Evolutionary conservation across 2,113 vertebrate species (phyloP).

Genomic region (Psilopsiagon aurifrons): DNA sequence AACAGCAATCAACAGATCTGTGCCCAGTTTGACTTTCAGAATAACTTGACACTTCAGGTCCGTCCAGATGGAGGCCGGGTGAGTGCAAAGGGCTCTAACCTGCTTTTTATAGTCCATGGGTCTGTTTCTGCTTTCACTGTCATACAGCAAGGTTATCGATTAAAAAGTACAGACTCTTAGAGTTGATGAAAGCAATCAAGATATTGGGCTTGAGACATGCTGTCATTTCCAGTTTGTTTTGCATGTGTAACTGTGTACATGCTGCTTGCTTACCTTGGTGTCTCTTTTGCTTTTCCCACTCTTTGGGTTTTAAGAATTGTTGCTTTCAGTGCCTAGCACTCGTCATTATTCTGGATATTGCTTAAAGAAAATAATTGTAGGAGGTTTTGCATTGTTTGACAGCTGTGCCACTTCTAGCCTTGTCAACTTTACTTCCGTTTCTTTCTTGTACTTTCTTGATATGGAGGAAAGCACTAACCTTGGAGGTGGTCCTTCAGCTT

Average conservation of each 20-base stretch:
- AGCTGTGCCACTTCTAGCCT: neutral
- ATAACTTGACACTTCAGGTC: slow-evolving; percentile 56
- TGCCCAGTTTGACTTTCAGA: slow-evolving; percentile 73
- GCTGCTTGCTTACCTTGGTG: neutral
- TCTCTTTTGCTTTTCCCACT: neutral
- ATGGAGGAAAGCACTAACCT: neutral
- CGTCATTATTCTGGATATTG: neutral
- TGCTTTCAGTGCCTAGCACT: neutral
- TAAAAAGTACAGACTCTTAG: neutral
- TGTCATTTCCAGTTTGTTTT: neutral
- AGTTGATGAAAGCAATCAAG: neutral
- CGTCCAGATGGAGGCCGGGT: slow-evolving; percentile 59
- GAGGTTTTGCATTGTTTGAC: neutral
- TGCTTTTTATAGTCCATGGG: neutral
- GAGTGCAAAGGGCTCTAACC: slow-evolving; percentile 18
- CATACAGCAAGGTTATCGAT: neutral
- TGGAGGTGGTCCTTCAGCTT: neutral
- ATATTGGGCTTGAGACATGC: neutral
- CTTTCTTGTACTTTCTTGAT: neutral
- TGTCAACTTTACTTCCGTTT: neutral
- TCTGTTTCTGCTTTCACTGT: neutral
- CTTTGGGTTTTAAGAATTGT: neutral
- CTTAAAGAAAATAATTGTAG: neutral
- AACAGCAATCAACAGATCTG: slow-evolving; percentile 70
- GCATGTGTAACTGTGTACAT: neutral